Conservation (phyloP, 2,888 invertebrate species). For the Cheilosia urbana region DNA sequence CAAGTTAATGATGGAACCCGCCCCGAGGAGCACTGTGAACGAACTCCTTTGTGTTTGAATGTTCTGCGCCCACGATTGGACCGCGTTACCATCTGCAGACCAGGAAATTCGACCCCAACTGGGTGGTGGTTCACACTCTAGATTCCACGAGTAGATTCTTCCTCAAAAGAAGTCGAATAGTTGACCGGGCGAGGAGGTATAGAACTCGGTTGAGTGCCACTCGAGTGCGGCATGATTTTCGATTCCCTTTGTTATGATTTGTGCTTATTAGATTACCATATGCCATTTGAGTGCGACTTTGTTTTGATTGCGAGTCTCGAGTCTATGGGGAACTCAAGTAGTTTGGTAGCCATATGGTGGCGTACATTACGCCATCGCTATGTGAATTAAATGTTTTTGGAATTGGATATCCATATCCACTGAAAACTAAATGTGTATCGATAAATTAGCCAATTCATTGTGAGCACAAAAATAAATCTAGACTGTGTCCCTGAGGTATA, state of each 20-base stretch:
- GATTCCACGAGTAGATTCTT: constrained; percentile 16
- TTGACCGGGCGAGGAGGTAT: background rate
- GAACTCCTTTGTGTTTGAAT: background rate
- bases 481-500: constrained; percentile 68
- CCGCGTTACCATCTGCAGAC: background rate
- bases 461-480: constrained; percentile 60
- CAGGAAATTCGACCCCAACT: constrained; percentile 28
- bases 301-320: constrained; percentile 15
- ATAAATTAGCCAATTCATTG: constrained; percentile 69
- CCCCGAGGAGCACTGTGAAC: constrained; percentile 9
- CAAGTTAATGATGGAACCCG: constrained; percentile 23
- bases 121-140: constrained; percentile 40
- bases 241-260: constrained; percentile 25
- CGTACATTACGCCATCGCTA: constrained; percentile 40
- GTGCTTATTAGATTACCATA: constrained; percentile 20
- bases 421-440: constrained; percentile 21
- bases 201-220: constrained; percentile 25
- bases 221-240: constrained; percentile 23
- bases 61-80: constrained; percentile 10
- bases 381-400: constrained; percentile 64
- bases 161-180: constrained; percentile 13
- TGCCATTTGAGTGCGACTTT: constrained; percentile 8
- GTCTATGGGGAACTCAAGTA: constrained; percentile 22
- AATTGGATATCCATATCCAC: constrained; percentile 9
- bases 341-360: constrained; percentile 49